A percentile compares a stretch with the other conserved stretches of the same genome.
Evolutionary conservation across 1,140 invertebrate species (phyloP).

Genomic region (Polypedilum pembai): DNA sequence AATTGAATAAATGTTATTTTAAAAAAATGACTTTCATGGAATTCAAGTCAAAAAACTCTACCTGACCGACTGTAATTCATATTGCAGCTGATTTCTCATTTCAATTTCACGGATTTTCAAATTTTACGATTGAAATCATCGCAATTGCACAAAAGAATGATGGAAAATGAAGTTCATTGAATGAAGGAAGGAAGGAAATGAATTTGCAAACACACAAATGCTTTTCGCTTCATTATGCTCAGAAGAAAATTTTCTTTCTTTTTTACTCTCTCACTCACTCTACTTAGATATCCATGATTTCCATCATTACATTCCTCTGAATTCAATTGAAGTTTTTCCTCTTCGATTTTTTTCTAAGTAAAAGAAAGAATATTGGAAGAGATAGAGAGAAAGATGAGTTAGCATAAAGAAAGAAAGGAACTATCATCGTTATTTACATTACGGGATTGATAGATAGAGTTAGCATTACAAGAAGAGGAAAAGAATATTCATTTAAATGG

Average conservation of each 20-base stretch:
- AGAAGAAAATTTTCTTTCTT: background rate
- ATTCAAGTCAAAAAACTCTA: too few species aligned
- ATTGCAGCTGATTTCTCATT: too few species aligned
- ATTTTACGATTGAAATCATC: too few species aligned
- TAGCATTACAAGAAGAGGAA: background rate
- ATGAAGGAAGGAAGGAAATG: slow-evolving; percentile 22
- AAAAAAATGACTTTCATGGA: too few species aligned
- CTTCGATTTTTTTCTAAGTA: background rate
- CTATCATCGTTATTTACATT: slow-evolving; percentile 25
- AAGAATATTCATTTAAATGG: background rate
- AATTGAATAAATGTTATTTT: too few species aligned
- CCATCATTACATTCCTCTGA: background rate
- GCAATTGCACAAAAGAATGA: too few species aligned
- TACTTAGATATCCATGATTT: slow-evolving; percentile 15
- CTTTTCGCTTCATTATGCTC: slow-evolving; percentile 24
- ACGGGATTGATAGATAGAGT: slow-evolving; percentile 8
- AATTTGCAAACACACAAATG: slow-evolving; percentile 23
- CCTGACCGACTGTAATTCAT: too few species aligned
- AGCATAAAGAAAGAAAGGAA: background rate
- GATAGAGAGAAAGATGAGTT: background rate
- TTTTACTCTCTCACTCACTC: background rate
- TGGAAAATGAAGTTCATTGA: too few species aligned
- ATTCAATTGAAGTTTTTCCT: slow-evolving; percentile 3
- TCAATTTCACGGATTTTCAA: too few species aligned
- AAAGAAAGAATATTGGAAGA: background rate